Evolutionary conservation across 2,797 vertebrate genomes (phyloP).

Genomic region (Clarias platycephalus): DNA sequence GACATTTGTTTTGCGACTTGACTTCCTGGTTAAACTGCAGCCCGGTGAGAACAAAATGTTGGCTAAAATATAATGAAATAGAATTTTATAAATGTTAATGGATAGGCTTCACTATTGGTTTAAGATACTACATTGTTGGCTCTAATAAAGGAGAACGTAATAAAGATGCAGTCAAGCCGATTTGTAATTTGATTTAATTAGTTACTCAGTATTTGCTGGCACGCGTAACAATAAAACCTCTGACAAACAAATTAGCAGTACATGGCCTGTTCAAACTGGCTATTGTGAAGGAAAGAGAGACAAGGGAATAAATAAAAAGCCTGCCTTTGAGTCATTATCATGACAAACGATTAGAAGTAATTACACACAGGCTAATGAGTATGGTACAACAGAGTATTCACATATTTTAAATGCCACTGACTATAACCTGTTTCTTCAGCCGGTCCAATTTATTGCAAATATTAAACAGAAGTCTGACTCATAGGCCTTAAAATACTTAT

Average conservation of each 20-base stretch:
- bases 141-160: constrained; percentile 47
- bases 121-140: constrained; percentile 30
- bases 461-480: neutral
- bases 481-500: neutral
- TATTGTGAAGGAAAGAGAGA: neutral
- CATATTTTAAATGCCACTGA: neutral
- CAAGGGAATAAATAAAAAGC: neutral
- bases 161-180: constrained; percentile 60
- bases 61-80: neutral
- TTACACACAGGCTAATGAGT: neutral
- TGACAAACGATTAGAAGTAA: neutral
- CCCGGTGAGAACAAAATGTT: neutral
- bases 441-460: neutral
- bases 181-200: constrained; percentile 57
- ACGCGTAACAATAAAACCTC: neutral
- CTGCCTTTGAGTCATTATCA: neutral
- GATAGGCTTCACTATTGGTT: neutral
- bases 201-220: neutral
- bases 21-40: neutral
- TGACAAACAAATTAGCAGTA: neutral
- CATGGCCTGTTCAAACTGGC: neutral
- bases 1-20: neutral
- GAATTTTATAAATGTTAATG: neutral
- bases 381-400: neutral
- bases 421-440: neutral